Evolutionary conservation across 30 jellyfish, hydroid and myxozoan species (phyloP).

Genomic region (Catostylus mosaicus): DNA sequence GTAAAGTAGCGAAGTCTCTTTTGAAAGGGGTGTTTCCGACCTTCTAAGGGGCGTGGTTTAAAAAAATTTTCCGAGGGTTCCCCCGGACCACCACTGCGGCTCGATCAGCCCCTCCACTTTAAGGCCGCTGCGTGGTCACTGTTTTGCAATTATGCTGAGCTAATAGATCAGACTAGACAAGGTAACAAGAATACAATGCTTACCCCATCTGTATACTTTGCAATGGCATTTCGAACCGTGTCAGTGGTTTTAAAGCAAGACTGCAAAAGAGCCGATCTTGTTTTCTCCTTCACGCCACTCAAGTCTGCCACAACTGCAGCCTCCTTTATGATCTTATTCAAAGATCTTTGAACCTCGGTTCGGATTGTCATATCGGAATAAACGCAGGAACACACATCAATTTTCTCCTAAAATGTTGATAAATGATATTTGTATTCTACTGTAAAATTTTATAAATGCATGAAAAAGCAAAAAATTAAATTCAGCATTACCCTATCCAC

Average conservation of each 20-base stretch:
- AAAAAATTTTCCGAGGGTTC: no score
- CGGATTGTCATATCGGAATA: constrained; percentile 67
- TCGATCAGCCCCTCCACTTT: no score
- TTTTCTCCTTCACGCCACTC: constrained; percentile 67
- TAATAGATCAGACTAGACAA: not conserved
- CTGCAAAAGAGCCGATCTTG: constrained; percentile 59
- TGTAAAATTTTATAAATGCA: no score
- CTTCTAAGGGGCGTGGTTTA: no score
- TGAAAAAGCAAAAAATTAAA: no score
- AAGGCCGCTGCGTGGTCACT: no score
- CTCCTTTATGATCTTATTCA: constrained; percentile 58
- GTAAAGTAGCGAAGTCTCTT: no score
- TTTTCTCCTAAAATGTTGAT: constrained; percentile 69
- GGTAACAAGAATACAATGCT: not conserved
- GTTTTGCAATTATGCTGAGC: not conserved
- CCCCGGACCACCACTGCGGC: no score
- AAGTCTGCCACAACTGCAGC: constrained; percentile 68
- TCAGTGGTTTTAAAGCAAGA: constrained; percentile 69
- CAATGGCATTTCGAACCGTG: constrained; percentile 54
- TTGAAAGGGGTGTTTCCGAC: no score
- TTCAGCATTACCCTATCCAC: no score
- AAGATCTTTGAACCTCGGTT: constrained; percentile 58
- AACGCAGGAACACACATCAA: constrained; percentile 65
- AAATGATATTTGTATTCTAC: no score
- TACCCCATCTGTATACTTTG: constrained; percentile 64